Conservation (phyloP, 2,797 vertebrate species). For the Emys orbicularis region DNA sequence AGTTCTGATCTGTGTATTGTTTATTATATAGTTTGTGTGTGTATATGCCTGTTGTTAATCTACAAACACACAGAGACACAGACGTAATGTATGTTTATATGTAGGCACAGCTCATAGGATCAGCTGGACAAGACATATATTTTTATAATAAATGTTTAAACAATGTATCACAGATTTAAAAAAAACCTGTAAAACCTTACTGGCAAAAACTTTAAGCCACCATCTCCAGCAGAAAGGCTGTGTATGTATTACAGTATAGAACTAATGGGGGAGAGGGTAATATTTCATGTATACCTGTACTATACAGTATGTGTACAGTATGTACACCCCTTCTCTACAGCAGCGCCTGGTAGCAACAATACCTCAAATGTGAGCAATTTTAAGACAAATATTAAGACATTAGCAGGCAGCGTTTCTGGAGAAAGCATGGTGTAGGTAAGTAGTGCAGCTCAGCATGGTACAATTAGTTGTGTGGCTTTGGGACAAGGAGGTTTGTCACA, state of each 20-base stretch:
- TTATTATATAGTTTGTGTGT: neutral
- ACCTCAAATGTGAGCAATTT: neutral
- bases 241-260: neutral
- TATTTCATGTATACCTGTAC: neutral
- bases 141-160: slow-evolving; percentile 71
- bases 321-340: neutral
- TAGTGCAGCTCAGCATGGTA: neutral
- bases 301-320: neutral
- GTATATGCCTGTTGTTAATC: neutral
- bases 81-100: slow-evolving; percentile 20
- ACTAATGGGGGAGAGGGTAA: too few species aligned
- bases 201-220: slow-evolving; percentile 20
- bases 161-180: slow-evolving; percentile 58
- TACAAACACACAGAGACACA: neutral
- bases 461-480: neutral
- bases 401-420: neutral
- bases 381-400: neutral
- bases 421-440: neutral
- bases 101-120: slow-evolving; percentile 46
- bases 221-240: neutral
- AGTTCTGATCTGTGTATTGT: neutral
- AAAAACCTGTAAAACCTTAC: slow-evolving; percentile 57
- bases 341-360: neutral
- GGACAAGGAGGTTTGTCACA: neutral
- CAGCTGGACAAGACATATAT: slow-evolving; percentile 61